Evolutionary conservation across 2,888 invertebrate species (phyloP), one percentile per base, ranked within the genome.

Genomic region (Cryptops parisi): DNA sequence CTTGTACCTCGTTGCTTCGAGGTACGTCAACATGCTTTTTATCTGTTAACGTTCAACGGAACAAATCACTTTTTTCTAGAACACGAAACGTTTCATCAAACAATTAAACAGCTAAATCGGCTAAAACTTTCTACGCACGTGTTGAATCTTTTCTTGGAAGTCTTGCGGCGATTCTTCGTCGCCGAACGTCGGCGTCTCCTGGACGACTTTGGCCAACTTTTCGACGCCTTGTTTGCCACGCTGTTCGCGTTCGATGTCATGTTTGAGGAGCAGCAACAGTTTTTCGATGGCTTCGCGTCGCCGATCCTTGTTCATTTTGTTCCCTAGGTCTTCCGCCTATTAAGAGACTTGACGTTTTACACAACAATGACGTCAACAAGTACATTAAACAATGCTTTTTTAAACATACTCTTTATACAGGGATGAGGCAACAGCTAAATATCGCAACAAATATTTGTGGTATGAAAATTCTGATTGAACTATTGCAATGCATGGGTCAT

Each of bases 291-390:
- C 83, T 77, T 85, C 83, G 72, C 85, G 87, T 63, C 93, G 77
- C 57, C 93, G 74, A 64, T 90, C 91, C 52, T 81, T 76, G 68
- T 93, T 91, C 91, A 94, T 93, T 25, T 86, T 85, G 62, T 91
- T 76, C 1, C 87, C 87, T 59, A 86, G 82, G 70, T 94, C 93
- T 67, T 94, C 93, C 62, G 93, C 90, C 69, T 70, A 54, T n/a
- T n/a, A n/a, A n/a, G n/a, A n/a, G n/a, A n/a, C n/a, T n/a, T n/a
- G n/a, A n/a, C n/a, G n/a, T n/a, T n/a, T n/a, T n/a, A n/a, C n/a
- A n/a, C n/a, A n/a, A n/a, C n/a, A n/a, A n/a, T n/a, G n/a, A n/a
- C n/a, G n/a, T n/a, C n/a, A n/a, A n/a, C n/a, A n/a, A n/a, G n/a
- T n/a, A n/a, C n/a, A n/a, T n/a, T n/a, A n/a, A n/a, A n/a, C n/a